Evolutionary conservation across 2,113 vertebrate genomes (phyloP).

Genomic region (Petroica traversi): DNA sequence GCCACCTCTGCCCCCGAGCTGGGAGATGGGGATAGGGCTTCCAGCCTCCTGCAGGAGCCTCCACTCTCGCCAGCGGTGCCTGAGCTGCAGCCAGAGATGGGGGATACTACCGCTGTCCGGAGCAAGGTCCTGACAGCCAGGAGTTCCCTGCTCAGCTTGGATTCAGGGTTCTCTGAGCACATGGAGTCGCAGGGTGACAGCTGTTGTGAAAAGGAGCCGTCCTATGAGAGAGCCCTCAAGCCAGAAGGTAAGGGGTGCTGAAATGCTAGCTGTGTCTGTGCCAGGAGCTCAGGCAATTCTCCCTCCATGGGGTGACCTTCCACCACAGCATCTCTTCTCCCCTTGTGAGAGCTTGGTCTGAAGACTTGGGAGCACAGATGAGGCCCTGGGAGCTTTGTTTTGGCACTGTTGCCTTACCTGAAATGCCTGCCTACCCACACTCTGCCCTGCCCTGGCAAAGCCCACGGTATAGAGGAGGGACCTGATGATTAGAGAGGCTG

Average conservation of each 20-base stretch:
- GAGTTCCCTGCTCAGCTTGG: constrained; percentile 75
- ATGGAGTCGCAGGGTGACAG: constrained; percentile 71
- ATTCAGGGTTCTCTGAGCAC: constrained; percentile 84
- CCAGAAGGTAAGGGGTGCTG: constrained; percentile 85
- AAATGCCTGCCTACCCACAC: constrained; percentile 5
- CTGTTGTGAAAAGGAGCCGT: constrained; percentile 84
- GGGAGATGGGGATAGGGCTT: constrained; percentile 62
- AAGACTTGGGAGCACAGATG: not conserved
- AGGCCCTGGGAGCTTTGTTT: not conserved
- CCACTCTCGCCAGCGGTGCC: constrained; percentile 41
- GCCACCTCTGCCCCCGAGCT: constrained; percentile 37
- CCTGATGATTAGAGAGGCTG: not conserved
- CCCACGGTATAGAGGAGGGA: not conserved
- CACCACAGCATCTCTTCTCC: not conserved
- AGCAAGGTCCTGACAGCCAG: constrained; percentile 67
- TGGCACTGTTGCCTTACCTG: not conserved
- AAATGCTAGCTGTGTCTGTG: not conserved
- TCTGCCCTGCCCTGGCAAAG: constrained; percentile 1
- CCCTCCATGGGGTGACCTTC: not conserved
- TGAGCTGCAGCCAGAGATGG: constrained; percentile 53
- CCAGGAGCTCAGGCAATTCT: not conserved
- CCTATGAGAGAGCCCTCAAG: constrained; percentile 85
- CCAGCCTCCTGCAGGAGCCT: constrained; percentile 64
- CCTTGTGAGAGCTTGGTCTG: not conserved
- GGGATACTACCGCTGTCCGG: constrained; percentile 36